phyloP scores from a whole-genome alignment of 2,113 vertebrate species.

The Butorides virescens region DNA sequence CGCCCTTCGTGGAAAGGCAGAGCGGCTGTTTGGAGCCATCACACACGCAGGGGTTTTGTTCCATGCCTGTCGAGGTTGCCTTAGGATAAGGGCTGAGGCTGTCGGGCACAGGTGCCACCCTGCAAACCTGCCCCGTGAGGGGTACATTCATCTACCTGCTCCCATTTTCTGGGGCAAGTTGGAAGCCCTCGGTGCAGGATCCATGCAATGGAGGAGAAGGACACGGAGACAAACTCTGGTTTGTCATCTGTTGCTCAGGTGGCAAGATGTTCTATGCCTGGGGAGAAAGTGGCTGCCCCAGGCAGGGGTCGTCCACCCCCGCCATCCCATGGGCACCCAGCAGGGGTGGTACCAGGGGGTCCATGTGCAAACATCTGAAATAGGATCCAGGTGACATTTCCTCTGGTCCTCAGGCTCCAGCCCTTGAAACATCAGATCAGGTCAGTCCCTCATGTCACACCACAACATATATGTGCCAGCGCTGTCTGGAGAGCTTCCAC shows the following conservation, averaged over 20 bases:
- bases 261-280: not conserved
- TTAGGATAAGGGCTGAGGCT: not conserved
- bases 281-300: not conserved
- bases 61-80: not conserved
- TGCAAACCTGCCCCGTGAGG: accelerated
- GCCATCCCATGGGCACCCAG: too few species aligned
- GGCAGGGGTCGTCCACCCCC: not conserved
- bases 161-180: not conserved
- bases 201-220: not conserved
- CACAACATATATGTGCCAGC: accelerated
- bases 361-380: not conserved
- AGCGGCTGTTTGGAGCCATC: not conserved
- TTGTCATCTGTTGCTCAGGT: not conserved
- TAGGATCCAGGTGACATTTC: not conserved
- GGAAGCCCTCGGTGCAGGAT: not conserved
- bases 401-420: not conserved
- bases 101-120: accelerated
- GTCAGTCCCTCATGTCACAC: not conserved
- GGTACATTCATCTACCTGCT: not conserved
- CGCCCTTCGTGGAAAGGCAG: accelerated
- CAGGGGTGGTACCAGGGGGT: not conserved
- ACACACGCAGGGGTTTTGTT: not conserved
- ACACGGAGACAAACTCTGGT: not conserved
- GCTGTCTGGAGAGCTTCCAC: not conserved
- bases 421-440: not conserved